Base-by-base conservation (phyloP, 2,797 vertebrate genomes). In the Clarias laeviceps region DNA sequence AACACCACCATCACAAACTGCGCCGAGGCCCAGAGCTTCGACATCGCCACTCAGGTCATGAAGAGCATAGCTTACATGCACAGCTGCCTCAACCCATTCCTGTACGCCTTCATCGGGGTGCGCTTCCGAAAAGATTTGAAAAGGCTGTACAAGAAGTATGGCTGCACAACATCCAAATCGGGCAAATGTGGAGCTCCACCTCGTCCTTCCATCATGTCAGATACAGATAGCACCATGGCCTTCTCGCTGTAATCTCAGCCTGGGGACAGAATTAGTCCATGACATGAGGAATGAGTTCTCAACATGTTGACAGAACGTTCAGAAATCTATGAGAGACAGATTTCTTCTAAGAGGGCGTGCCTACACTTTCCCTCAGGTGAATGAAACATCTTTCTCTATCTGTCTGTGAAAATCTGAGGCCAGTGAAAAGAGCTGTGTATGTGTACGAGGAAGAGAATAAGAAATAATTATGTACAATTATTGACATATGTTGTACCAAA, bases 61-160 rank as follows among this genome's bases (percentile, higher is more conserved):
- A 96, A 96, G 89, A 93, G 93, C 34, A 65, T 97, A 0, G 97
- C 97, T 57, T 98, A 97, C 89, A 82, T 93, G 76, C 97, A 98
- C 87, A 96, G 96, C 84, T 97, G 97, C 90, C 94, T 98, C 87
- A 98, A 98, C 89, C 97, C 97, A 0, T 92, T 97, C 82, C 94
- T 99, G 76, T 98, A 97, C 0, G 96, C 93, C 29, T 98, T 99
- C 0, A 94, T 97, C 1, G 97, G 97, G 0, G 92, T 94, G 17
- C 93, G 95, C 0, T 98, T 97, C 91, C 94, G 96, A 70, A 92
- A 27, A 0, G 97, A 96, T 0, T 66, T 98, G 9, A 0, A 89
- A 15, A 93, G 84, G 59, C 88, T 96, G 45, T 74, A 96, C 82
- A 91, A 11, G n/a, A 65, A 76, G 54, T 12, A 90, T 9, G 17